A percentile compares a stretch with the other conserved stretches of the same genome.
Evolutionary conservation across 2,113 vertebrate genomes (phyloP).

Genomic region (Phyllopteryx taeniolatus): DNA sequence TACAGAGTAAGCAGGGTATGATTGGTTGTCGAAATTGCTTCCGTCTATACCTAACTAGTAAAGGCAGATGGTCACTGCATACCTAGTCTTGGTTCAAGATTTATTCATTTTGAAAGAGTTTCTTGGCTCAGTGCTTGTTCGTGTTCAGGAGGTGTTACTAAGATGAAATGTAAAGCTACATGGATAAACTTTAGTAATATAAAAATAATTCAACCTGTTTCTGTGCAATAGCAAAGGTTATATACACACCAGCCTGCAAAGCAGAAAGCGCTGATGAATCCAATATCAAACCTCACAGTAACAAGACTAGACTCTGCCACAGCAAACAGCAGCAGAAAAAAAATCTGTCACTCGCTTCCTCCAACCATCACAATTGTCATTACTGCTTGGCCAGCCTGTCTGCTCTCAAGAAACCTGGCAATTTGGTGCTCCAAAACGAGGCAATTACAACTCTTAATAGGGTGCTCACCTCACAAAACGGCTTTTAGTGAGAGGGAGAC

Average conservation of each 20-base stretch:
- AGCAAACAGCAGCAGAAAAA: constrained; percentile 41
- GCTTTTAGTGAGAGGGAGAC: constrained; percentile 50
- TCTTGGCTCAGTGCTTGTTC: too few relatives aligned
- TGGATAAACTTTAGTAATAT: not conserved
- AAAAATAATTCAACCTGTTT: not conserved
- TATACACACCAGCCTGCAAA: not conserved
- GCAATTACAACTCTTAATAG: constrained; percentile 70
- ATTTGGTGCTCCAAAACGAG: constrained; percentile 61
- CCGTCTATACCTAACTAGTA: too few relatives aligned
- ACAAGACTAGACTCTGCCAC: constrained; percentile 21
- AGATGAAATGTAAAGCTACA: not conserved
- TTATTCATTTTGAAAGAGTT: too few relatives aligned
- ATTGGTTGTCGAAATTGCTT: too few relatives aligned
- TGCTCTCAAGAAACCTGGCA: constrained; percentile 63
- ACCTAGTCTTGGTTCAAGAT: too few relatives aligned
- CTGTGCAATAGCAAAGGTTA: constrained; percentile 1
- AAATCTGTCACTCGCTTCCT: constrained; percentile 49
- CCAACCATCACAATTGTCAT: constrained; percentile 62
- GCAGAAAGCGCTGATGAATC: constrained; percentile 5
- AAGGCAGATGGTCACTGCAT: too few relatives aligned
- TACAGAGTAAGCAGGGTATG: too few relatives aligned
- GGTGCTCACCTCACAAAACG: constrained; percentile 62
- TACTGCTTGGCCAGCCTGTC: constrained; percentile 52
- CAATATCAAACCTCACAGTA: constrained; percentile 23
- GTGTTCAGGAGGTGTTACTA: not conserved